A percentile compares a stretch with the other conserved stretches of the same genome.
Evolutionary conservation across 2,888 invertebrate genomes (phyloP).

Genomic region (Mellilla xanthometata): DNA sequence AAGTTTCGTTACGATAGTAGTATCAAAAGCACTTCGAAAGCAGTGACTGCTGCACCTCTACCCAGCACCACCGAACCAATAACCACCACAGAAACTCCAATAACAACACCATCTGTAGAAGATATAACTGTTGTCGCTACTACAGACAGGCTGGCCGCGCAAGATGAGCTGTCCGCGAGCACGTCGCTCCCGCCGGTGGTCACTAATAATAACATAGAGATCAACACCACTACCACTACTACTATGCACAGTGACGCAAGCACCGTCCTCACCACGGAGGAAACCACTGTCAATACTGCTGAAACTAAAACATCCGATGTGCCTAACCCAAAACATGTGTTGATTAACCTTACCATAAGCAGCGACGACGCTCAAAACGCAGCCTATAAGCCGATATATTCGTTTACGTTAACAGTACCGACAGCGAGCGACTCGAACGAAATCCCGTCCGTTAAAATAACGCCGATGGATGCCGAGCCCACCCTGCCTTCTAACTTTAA

Average conservation of each 20-base stretch:
- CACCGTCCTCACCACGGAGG: constrained; percentile 30
- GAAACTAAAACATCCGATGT: constrained; percentile 59
- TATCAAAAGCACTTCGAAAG: constrained; percentile 35
- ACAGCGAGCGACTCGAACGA: constrained; percentile 79
- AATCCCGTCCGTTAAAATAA: constrained; percentile 81
- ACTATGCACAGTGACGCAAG: constrained; percentile 35
- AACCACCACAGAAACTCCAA: constrained; percentile 31
- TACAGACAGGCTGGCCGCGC: constrained; percentile 45
- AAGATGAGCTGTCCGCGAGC: constrained; percentile 52
- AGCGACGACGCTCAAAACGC: constrained; percentile 81
- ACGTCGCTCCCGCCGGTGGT: constrained; percentile 45
- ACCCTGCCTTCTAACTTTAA: constrained; percentile 69
- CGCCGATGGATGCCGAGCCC: constrained; percentile 68
- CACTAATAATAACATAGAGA: constrained; percentile 47
- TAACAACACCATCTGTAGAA: constrained; percentile 41
- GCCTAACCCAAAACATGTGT: constrained; percentile 84
- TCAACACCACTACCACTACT: constrained; percentile 34
- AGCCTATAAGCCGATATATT: constrained; percentile 86
- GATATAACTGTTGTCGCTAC: constrained; percentile 37
- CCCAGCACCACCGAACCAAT: constrained; percentile 32
- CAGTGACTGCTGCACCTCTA: constrained; percentile 29
- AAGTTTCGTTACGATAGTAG: constrained; percentile 62
- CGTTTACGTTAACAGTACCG: constrained; percentile 91
- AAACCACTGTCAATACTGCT: constrained; percentile 49
- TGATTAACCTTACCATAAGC: constrained; percentile 87